These are phyloP conservation scores for Amphimallon solstitiale DNA, from an alignment of 2,888 invertebrate genomes.

Conservation along the genomic window DNA sequence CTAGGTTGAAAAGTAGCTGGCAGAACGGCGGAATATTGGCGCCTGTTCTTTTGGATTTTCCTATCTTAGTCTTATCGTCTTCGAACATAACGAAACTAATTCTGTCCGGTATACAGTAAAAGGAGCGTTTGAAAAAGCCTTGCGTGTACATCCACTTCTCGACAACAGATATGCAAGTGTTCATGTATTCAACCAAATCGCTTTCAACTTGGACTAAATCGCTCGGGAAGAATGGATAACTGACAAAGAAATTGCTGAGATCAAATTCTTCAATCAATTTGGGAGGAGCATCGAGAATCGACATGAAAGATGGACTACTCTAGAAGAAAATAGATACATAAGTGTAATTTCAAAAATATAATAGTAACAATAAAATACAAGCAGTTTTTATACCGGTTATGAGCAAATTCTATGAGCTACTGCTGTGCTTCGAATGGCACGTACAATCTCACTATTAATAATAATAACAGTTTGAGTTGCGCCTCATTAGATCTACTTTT, in stretches of 20 bases:
- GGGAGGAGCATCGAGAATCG: background rate
- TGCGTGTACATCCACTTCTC: background rate
- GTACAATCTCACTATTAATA: too few relatives aligned
- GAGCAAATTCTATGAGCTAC: too few relatives aligned
- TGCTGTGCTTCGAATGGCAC: too few relatives aligned
- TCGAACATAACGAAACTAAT: background rate
- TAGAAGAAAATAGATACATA: too few relatives aligned
- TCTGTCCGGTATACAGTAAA: background rate
- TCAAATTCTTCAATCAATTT: background rate
- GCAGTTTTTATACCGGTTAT: too few relatives aligned
- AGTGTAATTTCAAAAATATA: too few relatives aligned
- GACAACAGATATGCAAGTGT: background rate
- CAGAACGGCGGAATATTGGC: background rate
- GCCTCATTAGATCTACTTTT: too few relatives aligned
- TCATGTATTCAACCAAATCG: background rate
- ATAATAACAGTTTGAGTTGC: too few relatives aligned
- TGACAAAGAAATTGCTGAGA: background rate
- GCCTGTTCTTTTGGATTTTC: too few relatives aligned
- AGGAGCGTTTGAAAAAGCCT: background rate
- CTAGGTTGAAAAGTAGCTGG: background rate
- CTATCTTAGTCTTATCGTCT: background rate
- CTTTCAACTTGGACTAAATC: background rate
- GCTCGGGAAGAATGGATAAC: conserved; percentile 5
- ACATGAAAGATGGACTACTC: background rate
- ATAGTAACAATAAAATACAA: too few relatives aligned